Conservation (phyloP, 2,113 vertebrate genomes). For the Nibea coibor region DNA sequence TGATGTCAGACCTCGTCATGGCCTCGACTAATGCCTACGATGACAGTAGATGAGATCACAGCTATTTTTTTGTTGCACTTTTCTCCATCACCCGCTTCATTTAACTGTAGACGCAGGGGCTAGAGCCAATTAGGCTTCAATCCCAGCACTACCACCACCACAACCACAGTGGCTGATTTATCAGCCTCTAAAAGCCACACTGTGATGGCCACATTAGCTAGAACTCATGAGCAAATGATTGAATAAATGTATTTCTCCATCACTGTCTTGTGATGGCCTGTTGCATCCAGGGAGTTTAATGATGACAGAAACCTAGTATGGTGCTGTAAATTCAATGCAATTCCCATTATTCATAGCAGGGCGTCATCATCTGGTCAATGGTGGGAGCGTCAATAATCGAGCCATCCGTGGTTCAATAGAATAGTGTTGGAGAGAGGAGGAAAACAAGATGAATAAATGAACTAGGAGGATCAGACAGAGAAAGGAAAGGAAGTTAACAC, state of each 20-base stretch:
- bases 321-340: constrained; percentile 53
- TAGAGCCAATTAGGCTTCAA: constrained; percentile 58
- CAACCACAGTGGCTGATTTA: constrained; percentile 51
- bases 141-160: constrained; percentile 41
- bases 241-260: constrained; percentile 69
- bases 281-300: constrained; percentile 50
- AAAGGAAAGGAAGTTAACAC: constrained; percentile 24
- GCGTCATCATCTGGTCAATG: constrained; percentile 63
- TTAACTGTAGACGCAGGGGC: constrained; percentile 37
- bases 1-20: neutral
- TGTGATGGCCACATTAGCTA: constrained; percentile 43
- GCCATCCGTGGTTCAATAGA: constrained; percentile 29
- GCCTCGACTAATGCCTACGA: neutral
- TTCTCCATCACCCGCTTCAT: constrained; percentile 8
- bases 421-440: constrained; percentile 9
- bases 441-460: constrained; percentile 41
- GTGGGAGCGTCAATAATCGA: constrained; percentile 40
- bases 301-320: constrained; percentile 56
- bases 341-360: constrained; percentile 43
- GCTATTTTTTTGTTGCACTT: constrained; percentile 2
- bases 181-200: constrained; percentile 61
- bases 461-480: constrained; percentile 31
- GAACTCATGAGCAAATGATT: constrained; percentile 55
- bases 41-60: neutral
- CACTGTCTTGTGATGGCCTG: constrained; percentile 49